Percentiles rank a stretch among this genome's conserved stretches.
These are phyloP conservation scores for Furcifer pardalis DNA, from an alignment of 2,797 vertebrate species.

Conservation along the genomic window DNA sequence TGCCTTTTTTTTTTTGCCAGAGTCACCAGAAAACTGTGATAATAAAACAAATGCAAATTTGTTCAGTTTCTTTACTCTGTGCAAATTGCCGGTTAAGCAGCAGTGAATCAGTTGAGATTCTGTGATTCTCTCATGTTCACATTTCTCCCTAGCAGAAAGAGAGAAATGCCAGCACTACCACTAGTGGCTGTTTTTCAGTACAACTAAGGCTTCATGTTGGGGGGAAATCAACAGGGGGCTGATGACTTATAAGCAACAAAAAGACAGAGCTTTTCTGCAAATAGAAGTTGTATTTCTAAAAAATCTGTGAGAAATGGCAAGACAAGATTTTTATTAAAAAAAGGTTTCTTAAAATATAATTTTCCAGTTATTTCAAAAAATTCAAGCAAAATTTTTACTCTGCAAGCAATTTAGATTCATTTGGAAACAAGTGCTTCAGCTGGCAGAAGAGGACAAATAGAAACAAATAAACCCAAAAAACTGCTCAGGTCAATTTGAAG, in stretches of 20 bases:
- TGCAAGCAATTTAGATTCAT: background rate
- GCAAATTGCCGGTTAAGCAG: slow-evolving; percentile 2
- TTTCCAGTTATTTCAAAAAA: background rate
- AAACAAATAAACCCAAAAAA: background rate
- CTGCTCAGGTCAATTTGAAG: background rate
- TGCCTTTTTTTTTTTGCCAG: background rate
- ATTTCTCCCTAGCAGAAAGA: slow-evolving; percentile 28
- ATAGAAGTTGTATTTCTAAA: slow-evolving; percentile 36
- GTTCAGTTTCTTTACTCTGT: background rate
- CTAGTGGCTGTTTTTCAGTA: slow-evolving; percentile 33
- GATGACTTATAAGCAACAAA: slow-evolving; percentile 38
- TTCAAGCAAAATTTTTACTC: slow-evolving; percentile 5
- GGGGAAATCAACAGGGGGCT: slow-evolving; percentile 52
- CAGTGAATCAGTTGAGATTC: slow-evolving; percentile 16
- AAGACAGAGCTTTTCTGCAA: slow-evolving; percentile 31
- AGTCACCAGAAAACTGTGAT: background rate
- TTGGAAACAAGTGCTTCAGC: background rate
- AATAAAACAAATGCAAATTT: background rate
- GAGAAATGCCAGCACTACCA: slow-evolving; percentile 41
- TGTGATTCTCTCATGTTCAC: slow-evolving; percentile 13
- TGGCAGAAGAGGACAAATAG: background rate
- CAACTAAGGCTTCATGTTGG: slow-evolving; percentile 36
- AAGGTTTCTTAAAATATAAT: slow-evolving; percentile 1
- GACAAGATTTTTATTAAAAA: slow-evolving; percentile 19
- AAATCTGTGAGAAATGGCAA: background rate